Evolutionary conservation across 2,888 invertebrate species (phyloP).

Genomic region (Pseudeuparius sepicola): DNA sequence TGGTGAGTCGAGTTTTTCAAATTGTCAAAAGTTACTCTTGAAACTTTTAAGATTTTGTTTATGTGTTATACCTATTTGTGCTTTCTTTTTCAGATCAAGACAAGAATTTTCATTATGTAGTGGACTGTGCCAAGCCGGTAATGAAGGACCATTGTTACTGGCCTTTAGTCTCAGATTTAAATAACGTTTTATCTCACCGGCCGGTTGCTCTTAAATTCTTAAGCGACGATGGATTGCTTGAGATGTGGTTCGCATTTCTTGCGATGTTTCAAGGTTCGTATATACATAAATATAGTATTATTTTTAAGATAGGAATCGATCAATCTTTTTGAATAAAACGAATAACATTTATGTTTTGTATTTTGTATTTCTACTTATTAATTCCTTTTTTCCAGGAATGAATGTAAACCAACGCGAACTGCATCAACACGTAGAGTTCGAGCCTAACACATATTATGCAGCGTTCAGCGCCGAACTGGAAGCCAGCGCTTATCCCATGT

Average conservation of each 20-base stretch:
- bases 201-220: conserved; percentile 86
- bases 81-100: conserved; percentile 53
- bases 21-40: background rate
- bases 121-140: conserved; percentile 82
- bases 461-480: conserved; percentile 96
- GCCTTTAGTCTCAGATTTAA: conserved; percentile 94
- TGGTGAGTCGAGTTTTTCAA: conserved; percentile 49
- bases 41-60: too few species aligned
- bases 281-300: too few species aligned
- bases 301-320: conserved; percentile 3
- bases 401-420: conserved; percentile 90
- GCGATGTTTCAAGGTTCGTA: conserved; percentile 81
- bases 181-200: conserved; percentile 88
- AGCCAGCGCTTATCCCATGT: conserved; percentile 96
- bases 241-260: conserved; percentile 93
- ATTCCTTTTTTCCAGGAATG: conserved; percentile 58
- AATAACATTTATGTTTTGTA: conserved; percentile 9
- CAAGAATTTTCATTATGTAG: conserved; percentile 80
- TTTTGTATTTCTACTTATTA: conserved; percentile 3
- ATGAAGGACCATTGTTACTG: conserved; percentile 99
- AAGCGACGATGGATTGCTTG: conserved; percentile 76
- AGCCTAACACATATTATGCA: conserved; percentile 94
- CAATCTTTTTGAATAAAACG: conserved; percentile 6
- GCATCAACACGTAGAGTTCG: conserved; percentile 89
- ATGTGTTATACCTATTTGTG: too few species aligned